Percentiles rank a stretch among this genome's conserved stretches.
These are phyloP conservation scores for Trididemnum miniatum DNA, from an alignment of 23 tunicate genomes.

Conservation along the genomic window DNA sequence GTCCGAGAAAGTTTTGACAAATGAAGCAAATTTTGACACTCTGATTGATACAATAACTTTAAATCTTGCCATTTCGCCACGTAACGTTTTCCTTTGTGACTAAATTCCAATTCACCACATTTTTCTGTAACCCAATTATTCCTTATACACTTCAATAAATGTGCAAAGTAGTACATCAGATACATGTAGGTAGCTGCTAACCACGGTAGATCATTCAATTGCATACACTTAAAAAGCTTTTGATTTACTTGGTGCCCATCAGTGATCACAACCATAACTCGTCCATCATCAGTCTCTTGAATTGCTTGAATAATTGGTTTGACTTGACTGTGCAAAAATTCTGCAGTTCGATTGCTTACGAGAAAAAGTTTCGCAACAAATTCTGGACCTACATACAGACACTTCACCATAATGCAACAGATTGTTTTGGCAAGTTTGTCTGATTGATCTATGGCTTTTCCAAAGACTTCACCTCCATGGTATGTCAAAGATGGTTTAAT, in stretches of 20 bases:
- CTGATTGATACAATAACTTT: background rate
- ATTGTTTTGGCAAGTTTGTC: constrained; percentile 5
- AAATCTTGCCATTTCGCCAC: background rate
- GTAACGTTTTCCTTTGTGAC: background rate
- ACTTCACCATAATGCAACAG: constrained; percentile 6
- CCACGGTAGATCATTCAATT: background rate
- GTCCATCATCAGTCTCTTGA: background rate
- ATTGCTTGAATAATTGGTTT: constrained; percentile 1
- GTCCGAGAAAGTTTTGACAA: background rate
- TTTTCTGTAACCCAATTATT: constrained; percentile 6
- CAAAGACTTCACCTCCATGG: constrained; percentile 1
- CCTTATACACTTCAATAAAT: background rate
- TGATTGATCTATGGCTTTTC: constrained; percentile 5
- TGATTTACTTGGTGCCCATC: constrained; percentile 2
- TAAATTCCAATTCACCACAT: background rate
- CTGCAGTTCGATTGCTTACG: background rate
- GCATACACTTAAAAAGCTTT: background rate
- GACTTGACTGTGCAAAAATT: background rate
- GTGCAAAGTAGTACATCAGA: background rate
- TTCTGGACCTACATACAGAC: background rate
- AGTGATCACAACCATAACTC: background rate
- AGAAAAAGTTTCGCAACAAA: constrained; percentile 8
- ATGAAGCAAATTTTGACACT: background rate
- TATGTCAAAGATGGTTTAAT: constrained; percentile 4
- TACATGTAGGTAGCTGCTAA: background rate